A percentile compares a stretch with the other conserved stretches of the same genome.
Conservation (phyloP, 2,797 vertebrate species). For the Aldrovandia affinis region DNA sequence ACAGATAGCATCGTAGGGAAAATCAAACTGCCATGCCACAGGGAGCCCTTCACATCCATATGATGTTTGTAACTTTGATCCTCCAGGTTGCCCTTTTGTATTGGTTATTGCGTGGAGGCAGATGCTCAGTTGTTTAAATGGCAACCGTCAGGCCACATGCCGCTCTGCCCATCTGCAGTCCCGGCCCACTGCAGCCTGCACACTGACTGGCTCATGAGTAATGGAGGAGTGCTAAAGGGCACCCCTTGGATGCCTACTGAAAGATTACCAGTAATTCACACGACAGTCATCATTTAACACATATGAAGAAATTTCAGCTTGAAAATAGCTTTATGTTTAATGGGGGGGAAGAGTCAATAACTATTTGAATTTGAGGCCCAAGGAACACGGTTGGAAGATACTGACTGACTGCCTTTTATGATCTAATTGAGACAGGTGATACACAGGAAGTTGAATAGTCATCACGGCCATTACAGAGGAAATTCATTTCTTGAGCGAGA, state of each 20-base stretch:
- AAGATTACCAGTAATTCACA: background rate
- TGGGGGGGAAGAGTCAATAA: background rate
- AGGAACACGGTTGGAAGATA: background rate
- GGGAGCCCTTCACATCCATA: constrained; percentile 25
- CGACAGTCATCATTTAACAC: background rate
- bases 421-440: background rate
- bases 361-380: background rate
- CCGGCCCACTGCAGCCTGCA: constrained; percentile 48
- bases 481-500: no score
- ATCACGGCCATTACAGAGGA: background rate
- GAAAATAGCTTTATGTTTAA: background rate
- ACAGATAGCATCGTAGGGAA: constrained; percentile 26
- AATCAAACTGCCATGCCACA: constrained; percentile 23
- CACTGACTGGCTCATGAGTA: constrained; percentile 48
- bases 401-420: background rate
- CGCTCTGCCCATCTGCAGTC: constrained; percentile 62
- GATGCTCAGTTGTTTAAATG: constrained; percentile 48
- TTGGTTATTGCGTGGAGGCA: constrained; percentile 41
- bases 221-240: constrained; percentile 30
- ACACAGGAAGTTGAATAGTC: background rate
- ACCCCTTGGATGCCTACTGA: background rate
- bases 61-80: constrained; percentile 34
- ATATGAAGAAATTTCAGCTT: background rate
- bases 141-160: constrained; percentile 59
- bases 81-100: constrained; percentile 38